Evolutionary conservation across 2,888 invertebrate genomes (phyloP), one percentile per base, ranked within the genome.

Genomic region (Lepidocyrtinus sp.): DNA sequence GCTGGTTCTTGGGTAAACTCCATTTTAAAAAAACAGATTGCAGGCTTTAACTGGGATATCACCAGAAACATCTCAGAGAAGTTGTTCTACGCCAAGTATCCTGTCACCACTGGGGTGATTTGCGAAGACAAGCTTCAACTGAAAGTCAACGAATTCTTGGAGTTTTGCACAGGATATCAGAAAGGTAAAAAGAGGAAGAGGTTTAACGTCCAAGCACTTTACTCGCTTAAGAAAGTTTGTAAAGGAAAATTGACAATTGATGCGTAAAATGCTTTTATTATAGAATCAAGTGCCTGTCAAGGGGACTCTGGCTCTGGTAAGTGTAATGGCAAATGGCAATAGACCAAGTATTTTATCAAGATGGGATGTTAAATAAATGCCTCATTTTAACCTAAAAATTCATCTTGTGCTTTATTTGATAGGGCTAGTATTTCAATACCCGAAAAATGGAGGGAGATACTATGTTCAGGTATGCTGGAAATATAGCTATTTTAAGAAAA

Each of bases 141-240:
- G 19, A 83, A 82, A 82, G 75, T 83, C 19, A 83, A 83, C 50
- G 75, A 76, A 61, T 83, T 74, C 67, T 59, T 83, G 61, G 82
- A 83, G 26, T 82, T 83, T 74, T 83, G 83, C 63, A 71, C 83
- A 5, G 83, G 83, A 50, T 70, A 76, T 63, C 81, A 83, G 65
- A 72, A 70, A 59, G 83, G 83, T 80, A 50, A 59, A 36, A 3
- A 63, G n/a, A n/a, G n/a, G n/a, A n/a, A 15, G 24, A 15, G 21
- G 25, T 5, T 64, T 15, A 5, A 9, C 24, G 7, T 64, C 7
- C 21, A 64, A 21, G 25, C 7, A 67, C 12, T 22, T 67, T 67
- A 36, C 2, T 3, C 15, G 45, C 15, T 45, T 45, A 15, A 12
- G 9, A 45, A 45, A 45, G 9, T 15, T 45, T 15, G 15, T 45